A percentile compares a stretch with the other conserved stretches of the same genome.
phyloP scores from a whole-genome alignment of 1,140 invertebrate genomes.

The Calephelis nemesis region DNA sequence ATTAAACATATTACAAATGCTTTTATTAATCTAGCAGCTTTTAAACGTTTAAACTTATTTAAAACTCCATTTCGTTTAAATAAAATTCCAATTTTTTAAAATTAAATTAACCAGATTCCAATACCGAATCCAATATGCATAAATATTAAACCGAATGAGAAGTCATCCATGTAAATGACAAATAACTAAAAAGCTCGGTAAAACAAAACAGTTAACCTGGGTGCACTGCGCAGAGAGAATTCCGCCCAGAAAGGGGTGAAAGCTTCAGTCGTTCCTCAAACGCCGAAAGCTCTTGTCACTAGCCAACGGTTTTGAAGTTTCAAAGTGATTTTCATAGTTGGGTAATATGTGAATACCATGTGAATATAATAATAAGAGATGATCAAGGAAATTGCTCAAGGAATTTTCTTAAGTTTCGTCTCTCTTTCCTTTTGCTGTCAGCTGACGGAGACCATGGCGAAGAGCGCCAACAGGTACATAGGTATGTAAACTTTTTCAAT shows the following conservation, averaged over 20 bases:
- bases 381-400: conserved; percentile 70
- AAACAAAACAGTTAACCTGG: conserved; percentile 47
- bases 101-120: not conserved
- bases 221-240: conserved; percentile 54
- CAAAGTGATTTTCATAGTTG: not conserved
- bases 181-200: conserved; percentile 46
- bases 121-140: not conserved
- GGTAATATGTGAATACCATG: conserved; percentile 7
- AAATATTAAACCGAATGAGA: conserved; percentile 18
- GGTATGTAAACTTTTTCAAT: conserved; percentile 43
- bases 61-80: too few relatives aligned
- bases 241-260: conserved; percentile 38
- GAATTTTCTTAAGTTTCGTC: conserved; percentile 68
- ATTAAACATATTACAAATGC: too few relatives aligned
- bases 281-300: conserved; percentile 35
- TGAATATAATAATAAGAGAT: conserved; percentile 43
- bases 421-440: conserved; percentile 75
- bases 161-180: conserved; percentile 31
- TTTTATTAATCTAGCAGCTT: too few relatives aligned
- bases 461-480: conserved; percentile 71
- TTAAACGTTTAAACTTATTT: too few relatives aligned
- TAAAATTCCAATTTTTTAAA: too few relatives aligned
- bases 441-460: conserved; percentile 72
- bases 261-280: conserved; percentile 53
- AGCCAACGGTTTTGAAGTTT: too few relatives aligned